Conservation (phyloP, 2,888 invertebrate genomes). For the Callyntrura guangdongensis region DNA sequence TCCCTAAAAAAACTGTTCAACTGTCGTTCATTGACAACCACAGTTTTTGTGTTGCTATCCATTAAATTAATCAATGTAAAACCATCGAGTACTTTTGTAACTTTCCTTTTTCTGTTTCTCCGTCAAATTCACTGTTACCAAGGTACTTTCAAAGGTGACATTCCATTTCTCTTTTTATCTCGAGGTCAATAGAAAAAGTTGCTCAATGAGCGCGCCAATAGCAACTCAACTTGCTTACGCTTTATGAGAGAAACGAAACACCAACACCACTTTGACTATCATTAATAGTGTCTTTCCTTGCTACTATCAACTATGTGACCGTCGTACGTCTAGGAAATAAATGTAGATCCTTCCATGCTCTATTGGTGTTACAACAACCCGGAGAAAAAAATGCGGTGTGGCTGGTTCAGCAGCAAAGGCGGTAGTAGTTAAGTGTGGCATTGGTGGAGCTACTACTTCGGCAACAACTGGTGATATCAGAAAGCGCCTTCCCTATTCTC, state of each 20-base stretch:
- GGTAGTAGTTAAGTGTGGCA: not conserved
- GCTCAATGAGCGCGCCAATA: too few species aligned
- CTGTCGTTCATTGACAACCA: too few species aligned
- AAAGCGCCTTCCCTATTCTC: not conserved
- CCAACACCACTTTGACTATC: slow-evolving; percentile 25
- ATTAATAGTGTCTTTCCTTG: slow-evolving; percentile 2
- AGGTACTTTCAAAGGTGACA: not conserved
- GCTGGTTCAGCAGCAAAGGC: not conserved
- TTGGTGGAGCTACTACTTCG: not conserved
- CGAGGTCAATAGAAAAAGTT: not conserved
- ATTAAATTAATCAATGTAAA: not conserved
- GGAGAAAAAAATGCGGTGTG: not conserved
- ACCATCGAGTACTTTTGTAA: not conserved
- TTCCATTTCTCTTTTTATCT: not conserved
- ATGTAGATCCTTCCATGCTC: slow-evolving; percentile 56
- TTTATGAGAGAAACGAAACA: slow-evolving; percentile 1
- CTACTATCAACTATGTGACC: slow-evolving; percentile 33
- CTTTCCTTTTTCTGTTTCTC: not conserved
- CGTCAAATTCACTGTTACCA: not conserved
- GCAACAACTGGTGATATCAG: slow-evolving; percentile 15
- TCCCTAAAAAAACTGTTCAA: too few species aligned
- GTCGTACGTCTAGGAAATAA: slow-evolving; percentile 27
- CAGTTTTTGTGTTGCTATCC: too few species aligned
- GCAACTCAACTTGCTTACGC: not conserved
- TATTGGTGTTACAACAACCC: slow-evolving; percentile 2